Base-by-base conservation (phyloP, 2,797 vertebrate species). In the Thalassophryne amazonica region DNA sequence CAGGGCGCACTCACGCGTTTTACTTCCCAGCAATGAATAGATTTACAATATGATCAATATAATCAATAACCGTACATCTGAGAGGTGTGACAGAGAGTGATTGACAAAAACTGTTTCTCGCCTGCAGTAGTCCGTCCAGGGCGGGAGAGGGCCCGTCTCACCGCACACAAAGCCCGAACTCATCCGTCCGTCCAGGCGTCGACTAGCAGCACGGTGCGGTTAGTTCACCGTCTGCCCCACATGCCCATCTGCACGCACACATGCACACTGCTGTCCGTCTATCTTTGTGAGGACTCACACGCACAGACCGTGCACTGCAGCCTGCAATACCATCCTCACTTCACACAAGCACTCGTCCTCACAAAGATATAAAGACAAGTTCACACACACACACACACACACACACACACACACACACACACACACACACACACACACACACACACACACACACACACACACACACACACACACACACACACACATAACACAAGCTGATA, bases 161-260 rank as follows among this genome's bases (percentile, higher is more conserved):
- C 80, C 86, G 85, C 88, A 86, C 84, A 89, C 89, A 87, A 89
- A 90, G 88, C 85, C 85, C 86, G 86, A 82, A 84, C 87, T 77
- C 86, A 83, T 81, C 87, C 81, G 68, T 86, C 86, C 69, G 76
- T 84, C 87, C 81, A 86, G 78, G 76, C 84, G 80, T 84, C 88
- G 80, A 69, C 85, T 89, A 88, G 81, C 87, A 88, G 88, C 88
- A 88, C 86, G 82, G 88, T 90, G 90, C 90, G 90, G 90, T 90
- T 88, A 89, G 87, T 89, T 87, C 86, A 87, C 83, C 86, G 86
- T 82, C 81, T 88, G 87, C 84, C 70, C 50, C 10, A 22, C 28
- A 39, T 46, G 32, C 38, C 56, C 18, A 7, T 15, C 15, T 16
- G 13, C 8, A n/a, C 17, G 6, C 30, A 29, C 36, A 27, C 35